Evolutionary conservation across 2,797 vertebrate species (phyloP), one percentile per base, ranked within the genome.

Genomic region (Acipenser oxyrinchus): DNA sequence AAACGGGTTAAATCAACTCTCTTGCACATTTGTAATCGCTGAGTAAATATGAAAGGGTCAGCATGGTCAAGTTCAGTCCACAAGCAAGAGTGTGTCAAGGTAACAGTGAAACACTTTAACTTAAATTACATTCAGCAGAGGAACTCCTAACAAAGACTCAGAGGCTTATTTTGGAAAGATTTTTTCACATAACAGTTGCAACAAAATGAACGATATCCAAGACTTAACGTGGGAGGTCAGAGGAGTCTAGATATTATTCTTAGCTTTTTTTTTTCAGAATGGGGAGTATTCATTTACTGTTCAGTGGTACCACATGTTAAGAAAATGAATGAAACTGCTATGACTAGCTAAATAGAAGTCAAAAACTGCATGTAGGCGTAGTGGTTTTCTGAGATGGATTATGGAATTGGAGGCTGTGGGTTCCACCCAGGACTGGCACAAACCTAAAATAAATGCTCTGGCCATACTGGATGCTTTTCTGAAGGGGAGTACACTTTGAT

Each of bases 1-100:
- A 64, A 67, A 77, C 48, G 5, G 69, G 65, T 58, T 49, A 65
- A 60, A 48, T 57, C 62, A 69, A 66, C 72, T 69, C 18, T 57
- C 74, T 69, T 69, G 7, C 62, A 52, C 60, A 49, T 10, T 10
- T 6, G 65, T 74, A 75, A 60, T 65, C 15, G 51, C 4, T 70
- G 64, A 23, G 12, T 1, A 70, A 72, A 71, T 55, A 71, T 57
- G 1, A 11, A 49, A 68, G 60, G 55, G 55, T 58, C 55, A 58
- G 55, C 15, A 58, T n/a, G 55, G 55, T 11, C 1, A 6, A 58
- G 55, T 58, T 58, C 10, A 58, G 55, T 13, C n/a, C 55, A 58
- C 10, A 58, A 11, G 55, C 10, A 58, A n/a, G 11, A 58, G 0
- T 58, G 12, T 58, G 12, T 58, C 55, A 58, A 58, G 55, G 55